Evolutionary conservation across 2,113 vertebrate genomes (phyloP).

Genomic region (Nothobranchius furzeri): DNA sequence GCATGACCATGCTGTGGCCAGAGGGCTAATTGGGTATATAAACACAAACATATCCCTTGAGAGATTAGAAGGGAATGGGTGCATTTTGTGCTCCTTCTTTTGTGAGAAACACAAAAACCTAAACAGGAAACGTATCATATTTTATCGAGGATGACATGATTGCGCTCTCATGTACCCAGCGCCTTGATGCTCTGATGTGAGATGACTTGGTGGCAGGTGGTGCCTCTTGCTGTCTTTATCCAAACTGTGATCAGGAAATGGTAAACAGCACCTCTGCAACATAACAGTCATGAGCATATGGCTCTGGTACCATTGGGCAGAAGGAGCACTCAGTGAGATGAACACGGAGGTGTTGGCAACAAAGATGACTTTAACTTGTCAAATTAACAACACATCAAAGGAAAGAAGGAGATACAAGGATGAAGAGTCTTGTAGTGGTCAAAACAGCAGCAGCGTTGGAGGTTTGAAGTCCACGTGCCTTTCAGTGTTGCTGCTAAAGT

Average conservation of each 20-base stretch:
- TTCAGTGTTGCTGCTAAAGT: slow-evolving; percentile 30
- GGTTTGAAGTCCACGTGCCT: slow-evolving; percentile 35
- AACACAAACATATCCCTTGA: slow-evolving; percentile 80
- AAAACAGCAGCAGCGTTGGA: slow-evolving; percentile 30
- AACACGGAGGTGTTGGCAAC: slow-evolving; percentile 69
- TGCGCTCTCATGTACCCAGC: slow-evolving; percentile 48
- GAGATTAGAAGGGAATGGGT: slow-evolving; percentile 54
- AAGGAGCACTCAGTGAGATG: slow-evolving; percentile 67
- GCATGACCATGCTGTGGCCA: slow-evolving; percentile 74
- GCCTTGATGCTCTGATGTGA: slow-evolving; percentile 40
- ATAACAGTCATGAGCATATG: slow-evolving; percentile 71
- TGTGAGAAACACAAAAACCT: slow-evolving; percentile 39
- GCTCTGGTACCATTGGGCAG: slow-evolving; percentile 71
- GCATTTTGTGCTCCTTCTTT: slow-evolving; percentile 48
- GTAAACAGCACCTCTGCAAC: slow-evolving; percentile 48
- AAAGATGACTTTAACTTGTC: slow-evolving; percentile 77
- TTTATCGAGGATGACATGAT: slow-evolving; percentile 54
- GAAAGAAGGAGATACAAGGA: slow-evolving; percentile 30
- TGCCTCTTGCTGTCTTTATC: slow-evolving; percentile 58
- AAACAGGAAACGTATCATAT: slow-evolving; percentile 40
- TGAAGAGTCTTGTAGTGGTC: slow-evolving; percentile 43
- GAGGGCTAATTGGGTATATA: slow-evolving; percentile 81
- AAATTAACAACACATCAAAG: slow-evolving; percentile 74
- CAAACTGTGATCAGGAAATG: slow-evolving; percentile 66
- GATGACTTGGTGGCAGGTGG: slow-evolving; percentile 68